Conservation (phyloP, 2,797 vertebrate genomes). For the Bovichtus variegatus region DNA sequence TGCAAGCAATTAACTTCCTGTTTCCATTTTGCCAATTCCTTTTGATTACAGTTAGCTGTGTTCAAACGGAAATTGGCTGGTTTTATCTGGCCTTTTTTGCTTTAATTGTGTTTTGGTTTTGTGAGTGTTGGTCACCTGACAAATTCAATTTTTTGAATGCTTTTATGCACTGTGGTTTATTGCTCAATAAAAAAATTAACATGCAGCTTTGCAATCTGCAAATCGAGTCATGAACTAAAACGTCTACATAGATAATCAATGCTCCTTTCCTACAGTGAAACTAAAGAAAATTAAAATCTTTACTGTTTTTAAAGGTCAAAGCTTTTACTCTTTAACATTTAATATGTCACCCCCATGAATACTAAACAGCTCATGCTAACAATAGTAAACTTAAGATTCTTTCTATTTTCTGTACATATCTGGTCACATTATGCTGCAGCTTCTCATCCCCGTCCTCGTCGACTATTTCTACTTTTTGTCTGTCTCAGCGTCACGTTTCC, state of each 20-base stretch:
- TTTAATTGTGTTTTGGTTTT: background rate
- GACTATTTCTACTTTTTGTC: background rate
- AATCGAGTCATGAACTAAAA: background rate
- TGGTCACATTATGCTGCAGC: background rate
- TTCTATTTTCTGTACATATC: background rate
- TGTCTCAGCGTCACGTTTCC: slow-evolving; percentile 90
- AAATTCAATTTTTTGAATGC: background rate
- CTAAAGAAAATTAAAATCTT: slow-evolving; percentile 4
- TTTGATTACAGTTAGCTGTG: background rate
- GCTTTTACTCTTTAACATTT: background rate
- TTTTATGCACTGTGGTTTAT: slow-evolving; percentile 1
- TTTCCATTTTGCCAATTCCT: background rate
- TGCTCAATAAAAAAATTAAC: slow-evolving; percentile 1
- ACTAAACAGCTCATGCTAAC: background rate
- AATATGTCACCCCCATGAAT: background rate
- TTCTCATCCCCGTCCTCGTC: background rate
- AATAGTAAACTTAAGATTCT: background rate
- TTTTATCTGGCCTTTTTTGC: background rate
- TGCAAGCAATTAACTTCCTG: background rate
- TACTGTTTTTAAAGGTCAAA: background rate
- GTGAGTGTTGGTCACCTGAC: background rate
- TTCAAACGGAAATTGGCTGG: background rate
- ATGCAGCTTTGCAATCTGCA: background rate
- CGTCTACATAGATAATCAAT: background rate
- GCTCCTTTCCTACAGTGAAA: background rate